Conservation (phyloP, 2,113 vertebrate species). For the Lucifuga dentata region DNA sequence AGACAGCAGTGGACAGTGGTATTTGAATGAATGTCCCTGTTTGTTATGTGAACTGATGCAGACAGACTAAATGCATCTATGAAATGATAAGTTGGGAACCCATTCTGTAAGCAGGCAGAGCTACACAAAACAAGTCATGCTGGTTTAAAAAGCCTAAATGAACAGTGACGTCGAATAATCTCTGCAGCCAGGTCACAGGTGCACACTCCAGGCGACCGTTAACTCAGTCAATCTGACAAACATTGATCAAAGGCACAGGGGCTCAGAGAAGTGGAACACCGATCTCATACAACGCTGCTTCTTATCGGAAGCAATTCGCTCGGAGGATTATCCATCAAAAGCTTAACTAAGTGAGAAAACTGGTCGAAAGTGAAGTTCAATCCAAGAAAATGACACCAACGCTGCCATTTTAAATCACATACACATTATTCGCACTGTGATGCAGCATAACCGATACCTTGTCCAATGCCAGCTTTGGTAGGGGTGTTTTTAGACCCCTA, state of each 20-base stretch:
- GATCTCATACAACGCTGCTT: slow-evolving; percentile 14
- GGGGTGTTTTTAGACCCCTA: slow-evolving; percentile 3
- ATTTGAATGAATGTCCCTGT: background rate
- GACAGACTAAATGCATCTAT: slow-evolving; percentile 46
- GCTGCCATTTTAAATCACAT: background rate
- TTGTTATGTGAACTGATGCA: slow-evolving; percentile 8
- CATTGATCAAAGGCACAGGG: slow-evolving; percentile 63
- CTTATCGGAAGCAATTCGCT: slow-evolving; percentile 37
- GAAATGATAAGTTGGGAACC: slow-evolving; percentile 29
- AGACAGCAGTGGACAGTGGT: slow-evolving; percentile 1
- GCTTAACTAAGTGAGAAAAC: slow-evolving; percentile 31
- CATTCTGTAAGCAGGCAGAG: slow-evolving; percentile 37
- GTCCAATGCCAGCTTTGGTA: background rate
- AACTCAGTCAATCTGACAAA: slow-evolving; percentile 71
- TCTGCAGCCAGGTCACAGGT: slow-evolving; percentile 73
- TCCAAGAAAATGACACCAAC: background rate
- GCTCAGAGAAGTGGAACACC: slow-evolving; percentile 31
- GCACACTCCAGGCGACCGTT: slow-evolving; percentile 66
- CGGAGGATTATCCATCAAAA: slow-evolving; percentile 19
- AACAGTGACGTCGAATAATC: slow-evolving; percentile 69
- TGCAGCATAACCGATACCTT: background rate
- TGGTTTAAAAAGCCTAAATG: slow-evolving; percentile 67
- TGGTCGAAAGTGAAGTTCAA: slow-evolving; percentile 4
- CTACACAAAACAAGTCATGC: slow-evolving; percentile 34
- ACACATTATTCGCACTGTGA: background rate